Evolutionary conservation across 2,113 vertebrate genomes (phyloP).

Genomic region (Antennarius striatus): DNA sequence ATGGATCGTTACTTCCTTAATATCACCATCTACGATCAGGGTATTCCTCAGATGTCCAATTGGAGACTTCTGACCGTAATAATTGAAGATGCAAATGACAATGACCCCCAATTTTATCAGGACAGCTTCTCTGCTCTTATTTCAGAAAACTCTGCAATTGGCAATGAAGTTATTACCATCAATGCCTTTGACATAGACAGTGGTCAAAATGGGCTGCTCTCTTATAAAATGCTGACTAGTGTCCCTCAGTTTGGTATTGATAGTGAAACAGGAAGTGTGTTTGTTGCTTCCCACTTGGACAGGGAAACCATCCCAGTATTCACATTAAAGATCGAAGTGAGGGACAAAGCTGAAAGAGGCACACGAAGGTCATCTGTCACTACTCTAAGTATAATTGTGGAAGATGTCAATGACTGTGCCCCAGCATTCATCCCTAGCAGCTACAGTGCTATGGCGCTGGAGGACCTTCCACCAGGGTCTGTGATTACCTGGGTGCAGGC

Average conservation of each 20-base stretch:
- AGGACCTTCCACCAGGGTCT: slow-evolving; percentile 90
- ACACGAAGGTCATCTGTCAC: slow-evolving; percentile 86
- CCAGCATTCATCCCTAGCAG: slow-evolving; percentile 90
- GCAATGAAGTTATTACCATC: slow-evolving; percentile 88
- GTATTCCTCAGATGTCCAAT: slow-evolving; percentile 86
- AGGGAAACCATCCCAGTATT: slow-evolving; percentile 87
- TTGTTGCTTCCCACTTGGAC: slow-evolving; percentile 87
- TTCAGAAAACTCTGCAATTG: slow-evolving; percentile 86
- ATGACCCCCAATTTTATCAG: slow-evolving; percentile 87
- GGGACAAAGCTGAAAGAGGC: slow-evolving; percentile 88
- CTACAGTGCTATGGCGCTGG: slow-evolving; percentile 87
- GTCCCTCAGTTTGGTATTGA: slow-evolving; percentile 90
- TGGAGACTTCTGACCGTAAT: slow-evolving; percentile 92
- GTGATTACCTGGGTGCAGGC: slow-evolving; percentile 94
- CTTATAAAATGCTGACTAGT: slow-evolving; percentile 85
- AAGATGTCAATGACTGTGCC: slow-evolving; percentile 94
- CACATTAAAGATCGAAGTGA: slow-evolving; percentile 89
- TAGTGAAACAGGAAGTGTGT: slow-evolving; percentile 88
- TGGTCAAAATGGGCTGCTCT: slow-evolving; percentile 87
- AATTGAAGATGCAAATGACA: slow-evolving; percentile 94
- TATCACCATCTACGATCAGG: slow-evolving; percentile 94
- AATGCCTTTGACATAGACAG: slow-evolving; percentile 90
- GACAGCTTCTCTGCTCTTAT: slow-evolving; percentile 85
- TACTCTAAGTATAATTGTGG: slow-evolving; percentile 86
- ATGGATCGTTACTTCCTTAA: slow-evolving; percentile 92